Evolutionary conservation across 2,113 vertebrate genomes (phyloP), one percentile per base, ranked within the genome.

Genomic region (Malurus elegans): DNA sequence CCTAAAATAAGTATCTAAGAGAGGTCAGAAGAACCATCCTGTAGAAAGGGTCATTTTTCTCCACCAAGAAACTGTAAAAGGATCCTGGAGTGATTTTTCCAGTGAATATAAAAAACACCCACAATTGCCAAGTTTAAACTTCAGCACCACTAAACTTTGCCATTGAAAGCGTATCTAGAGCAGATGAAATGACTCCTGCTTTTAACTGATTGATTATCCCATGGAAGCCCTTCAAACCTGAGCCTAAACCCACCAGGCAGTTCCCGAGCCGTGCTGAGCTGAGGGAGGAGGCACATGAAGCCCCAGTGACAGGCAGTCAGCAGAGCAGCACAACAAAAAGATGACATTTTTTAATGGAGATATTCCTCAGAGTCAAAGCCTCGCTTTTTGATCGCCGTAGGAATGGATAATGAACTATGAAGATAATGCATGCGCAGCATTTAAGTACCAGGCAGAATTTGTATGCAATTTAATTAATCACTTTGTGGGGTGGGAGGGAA

Each of bases 1-100:
- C 88, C 82, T 93, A 90, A 90, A 94, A 90, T 78, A 90, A 95
- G 58, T 58, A 83, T 54, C 88, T 83, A 66, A 90, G 56, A 93
- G 75, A 96, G 88, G 88, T 95, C 94, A 94, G 88, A 92, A 83
- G 79, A 86, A 60, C 72, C 5, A 12, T 75, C 86, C 60, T 90
- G 64, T 83, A 66, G 75, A 95, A 95, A 95, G 40, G 48, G 67
- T 48, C 2, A 1, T 60, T 93, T 62, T 93, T 83, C 79, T 83
- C 79, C 62, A 29, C 24, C 0, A 0, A 78, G 38, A 90, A 94
- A 74, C 67, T 5, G 34, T 92, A 44, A 88, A 86, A 78, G 47
- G 34, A 76, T 83, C 66, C 42, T 38, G 58, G 66, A 57, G 74
- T 42, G 70, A 88, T 61, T 88, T 91, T 79, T 88, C 62, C 66